Evolutionary conservation across 1,140 invertebrate species (phyloP).

Genomic region (Centruroides vittatus): DNA sequence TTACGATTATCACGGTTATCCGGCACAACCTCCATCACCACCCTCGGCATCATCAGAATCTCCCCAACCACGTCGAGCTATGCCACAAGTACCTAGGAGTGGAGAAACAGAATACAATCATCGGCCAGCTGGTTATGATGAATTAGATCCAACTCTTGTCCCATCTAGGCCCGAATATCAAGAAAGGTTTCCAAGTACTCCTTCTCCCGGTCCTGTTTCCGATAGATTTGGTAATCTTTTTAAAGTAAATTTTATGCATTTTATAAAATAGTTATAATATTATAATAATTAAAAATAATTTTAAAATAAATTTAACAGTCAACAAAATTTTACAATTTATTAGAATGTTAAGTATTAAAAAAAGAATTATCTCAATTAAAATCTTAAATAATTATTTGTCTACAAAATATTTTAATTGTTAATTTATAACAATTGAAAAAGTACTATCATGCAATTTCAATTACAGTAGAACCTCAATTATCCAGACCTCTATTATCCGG

Average conservation of each 20-base stretch:
- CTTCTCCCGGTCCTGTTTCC: conserved; percentile 43
- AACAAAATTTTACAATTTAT: too few species aligned
- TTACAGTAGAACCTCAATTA: too few species aligned
- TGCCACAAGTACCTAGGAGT: conserved; percentile 18
- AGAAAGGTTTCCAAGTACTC: conserved; percentile 33
- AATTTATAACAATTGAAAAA: too few species aligned
- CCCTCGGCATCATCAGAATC: conserved; percentile 35
- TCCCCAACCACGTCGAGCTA: conserved; percentile 36
- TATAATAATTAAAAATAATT: not conserved
- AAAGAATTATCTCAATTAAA: too few species aligned
- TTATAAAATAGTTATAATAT: not conserved
- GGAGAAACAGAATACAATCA: conserved; percentile 35
- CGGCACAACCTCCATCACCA: conserved; percentile 5
- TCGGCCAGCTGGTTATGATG: conserved; percentile 45
- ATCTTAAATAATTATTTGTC: too few species aligned
- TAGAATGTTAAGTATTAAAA: too few species aligned
- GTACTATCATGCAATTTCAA: too few species aligned
- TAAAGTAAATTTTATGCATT: not conserved
- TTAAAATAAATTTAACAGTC: not conserved
- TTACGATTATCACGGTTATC: conserved; percentile 15
- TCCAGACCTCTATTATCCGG: too few species aligned
- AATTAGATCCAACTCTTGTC: conserved; percentile 43
- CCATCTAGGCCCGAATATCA: conserved; percentile 52
- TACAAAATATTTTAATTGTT: too few species aligned
- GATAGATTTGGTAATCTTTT: conserved; percentile 42